Base-by-base conservation (phyloP, 2,888 invertebrate genomes). In the Caenorhabditis drosophilae region DNA sequence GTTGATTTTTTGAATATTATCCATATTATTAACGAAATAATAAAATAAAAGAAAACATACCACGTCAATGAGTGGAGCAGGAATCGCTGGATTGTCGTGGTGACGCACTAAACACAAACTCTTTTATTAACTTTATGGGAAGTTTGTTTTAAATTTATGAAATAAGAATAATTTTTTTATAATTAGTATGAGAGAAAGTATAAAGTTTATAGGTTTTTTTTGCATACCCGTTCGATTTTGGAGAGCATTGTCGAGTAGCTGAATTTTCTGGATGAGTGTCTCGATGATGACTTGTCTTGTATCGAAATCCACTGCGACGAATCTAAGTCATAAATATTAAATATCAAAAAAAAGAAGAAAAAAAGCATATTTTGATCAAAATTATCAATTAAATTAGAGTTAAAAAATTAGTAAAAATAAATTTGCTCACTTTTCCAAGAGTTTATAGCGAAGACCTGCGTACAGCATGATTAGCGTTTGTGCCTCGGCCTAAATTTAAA, bases 151-250 rank as follows among this genome's bases (percentile, higher is more conserved):
- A 44, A 44, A 44, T 44, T 44, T 44, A n/a, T n/a, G n/a, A n/a
- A n/a, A n/a, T n/a, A n/a, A n/a, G n/a, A n/a, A n/a, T n/a, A n/a
- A n/a, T n/a, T 20, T 44, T 15, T 44, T 44, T 44, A 44, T 9
- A 44, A 23, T 44, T 44, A 25, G 20, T 44, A 44, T 44, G 23
- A 44, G 25, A 44, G 25, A 23, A 44, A 44, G 25, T 23, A 44
- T 9, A 44, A 44, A 44, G 44, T 23, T 44, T 44, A 44, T n/a
- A 44, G 44, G 44, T 44, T 44, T n/a, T n/a, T n/a, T n/a, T 44
- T 44, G 44, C 44, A 44, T 44, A 23, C 44, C 44, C 25, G 44
- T 22, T 44, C 25, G 44, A 23, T 23, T 20, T 23, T 44, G 44
- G 7, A 44, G 44, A 20, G 23, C n/a, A 44, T 23, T 25, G 25